Percentiles rank a stretch among this genome's conserved stretches.
phyloP scores from a whole-genome alignment of 2,113 vertebrate genomes.

The Tiliqua scincoides region DNA sequence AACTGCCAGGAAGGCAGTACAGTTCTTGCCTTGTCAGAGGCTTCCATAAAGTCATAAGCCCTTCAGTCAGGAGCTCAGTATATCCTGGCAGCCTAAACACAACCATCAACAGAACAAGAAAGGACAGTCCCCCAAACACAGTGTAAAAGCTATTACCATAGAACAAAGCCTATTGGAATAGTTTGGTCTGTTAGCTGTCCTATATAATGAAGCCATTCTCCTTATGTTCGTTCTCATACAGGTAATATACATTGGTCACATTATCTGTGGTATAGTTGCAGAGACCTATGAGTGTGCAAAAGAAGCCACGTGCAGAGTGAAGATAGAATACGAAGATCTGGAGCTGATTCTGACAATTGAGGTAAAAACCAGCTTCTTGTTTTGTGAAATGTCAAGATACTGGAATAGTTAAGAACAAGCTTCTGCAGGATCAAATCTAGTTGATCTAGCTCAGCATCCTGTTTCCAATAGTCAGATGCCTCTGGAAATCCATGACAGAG shows the following conservation, averaged over 20 bases:
- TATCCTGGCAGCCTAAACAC: too few species aligned
- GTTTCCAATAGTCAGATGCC: background rate
- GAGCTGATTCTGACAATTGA: slow-evolving; percentile 71
- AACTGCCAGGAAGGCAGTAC: too few species aligned
- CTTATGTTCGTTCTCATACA: slow-evolving; percentile 36
- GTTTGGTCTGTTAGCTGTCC: background rate
- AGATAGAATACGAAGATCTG: slow-evolving; percentile 63
- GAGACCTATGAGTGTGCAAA: slow-evolving; percentile 63
- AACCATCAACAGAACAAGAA: too few species aligned
- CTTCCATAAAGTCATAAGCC: too few species aligned
- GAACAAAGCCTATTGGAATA: background rate
- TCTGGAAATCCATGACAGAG: background rate
- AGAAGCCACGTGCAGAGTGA: slow-evolving; percentile 56
- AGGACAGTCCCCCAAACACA: too few species aligned
- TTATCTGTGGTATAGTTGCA: slow-evolving; percentile 69
- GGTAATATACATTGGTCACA: slow-evolving; percentile 74
- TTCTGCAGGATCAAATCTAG: background rate
- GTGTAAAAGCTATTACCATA: too few species aligned
- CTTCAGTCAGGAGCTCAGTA: too few species aligned
- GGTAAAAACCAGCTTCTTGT: slow-evolving; percentile 43
- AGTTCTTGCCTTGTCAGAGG: too few species aligned
- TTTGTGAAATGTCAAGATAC: background rate
- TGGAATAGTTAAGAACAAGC: background rate
- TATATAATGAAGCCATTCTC: background rate
- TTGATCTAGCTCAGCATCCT: background rate